Evolutionary conservation across 2,888 invertebrate genomes (phyloP).

Genomic region (Cheilosia pagana): DNA sequence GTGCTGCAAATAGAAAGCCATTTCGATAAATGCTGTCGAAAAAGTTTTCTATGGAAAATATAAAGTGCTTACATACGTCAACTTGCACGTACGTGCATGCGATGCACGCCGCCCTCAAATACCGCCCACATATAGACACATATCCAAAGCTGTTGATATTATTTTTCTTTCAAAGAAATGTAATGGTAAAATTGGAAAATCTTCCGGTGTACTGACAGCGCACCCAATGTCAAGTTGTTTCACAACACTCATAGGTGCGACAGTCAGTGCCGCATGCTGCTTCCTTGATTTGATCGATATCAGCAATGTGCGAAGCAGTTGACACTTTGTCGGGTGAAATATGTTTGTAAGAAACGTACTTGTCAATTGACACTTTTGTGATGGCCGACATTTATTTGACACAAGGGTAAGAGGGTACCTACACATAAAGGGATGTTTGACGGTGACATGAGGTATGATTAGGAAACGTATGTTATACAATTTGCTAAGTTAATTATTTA

Average conservation of each 20-base stretch:
- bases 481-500: too few relatives aligned
- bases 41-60: background rate
- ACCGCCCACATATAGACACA: background rate
- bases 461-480: background rate
- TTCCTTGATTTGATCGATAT: slow-evolving; percentile 2
- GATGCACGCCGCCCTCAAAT: background rate
- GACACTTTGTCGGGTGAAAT: background rate
- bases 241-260: background rate
- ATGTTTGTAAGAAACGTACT: background rate
- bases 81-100: background rate
- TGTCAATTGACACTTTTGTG: slow-evolving; percentile 1
- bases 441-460: background rate
- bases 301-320: background rate
- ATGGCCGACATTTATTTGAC: background rate
- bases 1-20: background rate
- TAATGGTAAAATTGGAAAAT: background rate
- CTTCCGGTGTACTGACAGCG: background rate
- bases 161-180: background rate
- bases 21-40: background rate
- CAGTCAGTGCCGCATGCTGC: background rate
- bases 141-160: background rate
- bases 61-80: background rate
- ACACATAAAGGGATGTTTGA: background rate
- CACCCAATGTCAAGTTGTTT: background rate
- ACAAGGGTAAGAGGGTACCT: background rate